A percentile compares a stretch with the other conserved stretches of the same genome.
These are phyloP conservation scores for Corynorhinus townsendii DNA, from an alignment of 2,113 vertebrate species.

Conservation along the genomic window DNA sequence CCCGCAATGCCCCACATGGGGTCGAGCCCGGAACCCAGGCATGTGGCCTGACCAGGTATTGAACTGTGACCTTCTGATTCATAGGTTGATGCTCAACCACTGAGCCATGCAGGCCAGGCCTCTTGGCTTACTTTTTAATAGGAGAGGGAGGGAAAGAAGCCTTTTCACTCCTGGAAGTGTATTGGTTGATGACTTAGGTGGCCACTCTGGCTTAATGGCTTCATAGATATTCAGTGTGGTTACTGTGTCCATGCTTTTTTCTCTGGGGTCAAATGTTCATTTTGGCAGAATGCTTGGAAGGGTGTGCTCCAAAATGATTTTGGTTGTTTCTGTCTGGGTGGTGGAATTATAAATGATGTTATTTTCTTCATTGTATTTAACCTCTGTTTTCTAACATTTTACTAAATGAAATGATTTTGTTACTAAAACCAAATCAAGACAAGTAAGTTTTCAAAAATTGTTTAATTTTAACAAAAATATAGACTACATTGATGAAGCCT, in stretches of 20 bases:
- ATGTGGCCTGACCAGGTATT: too few species aligned
- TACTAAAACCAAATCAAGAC: background rate
- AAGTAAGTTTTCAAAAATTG: background rate
- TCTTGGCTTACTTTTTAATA: background rate
- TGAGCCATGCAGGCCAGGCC: too few species aligned
- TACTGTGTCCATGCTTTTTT: background rate
- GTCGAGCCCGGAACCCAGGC: too few species aligned
- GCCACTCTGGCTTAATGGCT: background rate
- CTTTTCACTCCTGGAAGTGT: background rate
- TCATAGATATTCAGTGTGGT: background rate
- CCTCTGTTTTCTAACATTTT: background rate
- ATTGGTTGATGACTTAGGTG: background rate
- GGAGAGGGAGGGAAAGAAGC: background rate
- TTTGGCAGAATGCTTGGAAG: background rate
- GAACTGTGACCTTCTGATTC: too few species aligned
- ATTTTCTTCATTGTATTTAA: background rate
- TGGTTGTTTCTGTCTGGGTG: background rate
- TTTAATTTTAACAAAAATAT: background rate
- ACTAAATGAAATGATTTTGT: background rate
- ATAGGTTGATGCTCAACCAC: too few species aligned
- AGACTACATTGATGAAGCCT: background rate
- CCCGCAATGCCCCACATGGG: too few species aligned
- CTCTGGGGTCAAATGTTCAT: background rate
- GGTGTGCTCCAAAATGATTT: background rate
- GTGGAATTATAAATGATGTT: background rate